phyloP scores from a whole-genome alignment of 2,888 invertebrate genomes.

The Salticus scenicus region DNA sequence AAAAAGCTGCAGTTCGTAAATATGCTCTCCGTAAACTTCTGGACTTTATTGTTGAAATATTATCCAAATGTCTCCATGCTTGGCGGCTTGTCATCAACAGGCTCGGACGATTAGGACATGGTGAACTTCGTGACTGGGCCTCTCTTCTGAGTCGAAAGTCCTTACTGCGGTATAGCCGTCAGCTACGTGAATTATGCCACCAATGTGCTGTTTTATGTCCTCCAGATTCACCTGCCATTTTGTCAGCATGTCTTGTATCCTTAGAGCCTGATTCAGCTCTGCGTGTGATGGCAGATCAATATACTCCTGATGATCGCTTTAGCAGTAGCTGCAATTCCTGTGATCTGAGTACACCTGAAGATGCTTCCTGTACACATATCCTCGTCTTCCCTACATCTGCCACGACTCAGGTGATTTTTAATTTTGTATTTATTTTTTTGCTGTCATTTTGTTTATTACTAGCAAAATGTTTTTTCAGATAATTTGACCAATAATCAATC shows the following conservation, averaged over 20 bases:
- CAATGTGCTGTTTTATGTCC: conserved; percentile 90
- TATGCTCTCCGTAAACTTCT: conserved; percentile 93
- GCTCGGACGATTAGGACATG: conserved; percentile 97
- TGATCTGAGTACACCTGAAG: conserved; percentile 94
- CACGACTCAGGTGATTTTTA: conserved; percentile 87
- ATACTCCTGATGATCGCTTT: conserved; percentile 95
- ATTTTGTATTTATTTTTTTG: too few species aligned
- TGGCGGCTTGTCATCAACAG: conserved; percentile 98
- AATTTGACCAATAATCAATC: too few species aligned
- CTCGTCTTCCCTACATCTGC: conserved; percentile 98
- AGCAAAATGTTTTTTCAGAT: too few species aligned
- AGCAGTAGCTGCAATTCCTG: conserved; percentile 87
- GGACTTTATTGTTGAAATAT: conserved; percentile 96
- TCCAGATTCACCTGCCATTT: conserved; percentile 89
- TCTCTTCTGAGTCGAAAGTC: conserved; percentile 94
- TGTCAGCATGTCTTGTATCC: conserved; percentile 98
- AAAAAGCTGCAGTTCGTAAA: conserved; percentile 91
- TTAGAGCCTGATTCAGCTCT: conserved; percentile 92
- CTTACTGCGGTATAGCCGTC: conserved; percentile 88
- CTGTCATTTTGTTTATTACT: too few species aligned
- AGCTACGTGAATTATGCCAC: conserved; percentile 91
- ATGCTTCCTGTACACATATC: conserved; percentile 97
- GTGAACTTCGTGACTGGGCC: conserved; percentile 98
- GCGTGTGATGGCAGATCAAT: conserved; percentile 92
- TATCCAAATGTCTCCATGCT: conserved; percentile 90